Evolutionary conservation across 1,140 invertebrate species (phyloP).

Genomic region (Zelostemma sp.): DNA sequence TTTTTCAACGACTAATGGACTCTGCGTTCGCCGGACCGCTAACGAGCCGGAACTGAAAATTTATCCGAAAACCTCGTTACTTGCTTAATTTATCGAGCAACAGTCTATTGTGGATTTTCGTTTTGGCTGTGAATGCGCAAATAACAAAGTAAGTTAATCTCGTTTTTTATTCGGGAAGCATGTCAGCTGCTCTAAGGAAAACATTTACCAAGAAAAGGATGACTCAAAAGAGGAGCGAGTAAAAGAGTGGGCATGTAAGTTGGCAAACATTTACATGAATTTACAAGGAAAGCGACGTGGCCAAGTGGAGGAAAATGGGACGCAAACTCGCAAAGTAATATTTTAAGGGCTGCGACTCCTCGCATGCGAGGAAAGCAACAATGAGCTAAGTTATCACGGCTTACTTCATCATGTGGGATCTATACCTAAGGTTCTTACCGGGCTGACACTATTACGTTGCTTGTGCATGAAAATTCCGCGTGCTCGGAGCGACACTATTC

Average conservation of each 20-base stretch:
- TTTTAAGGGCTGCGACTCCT: constrained; percentile 15
- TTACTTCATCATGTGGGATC: constrained; percentile 9
- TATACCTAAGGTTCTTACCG: constrained; percentile 4
- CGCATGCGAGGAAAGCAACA: constrained; percentile 1
- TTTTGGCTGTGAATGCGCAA: constrained; percentile 5
- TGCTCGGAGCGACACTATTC: no score
- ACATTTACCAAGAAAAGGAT: constrained; percentile 1
- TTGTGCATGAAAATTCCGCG: no score
- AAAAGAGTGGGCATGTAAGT: constrained; percentile 6
- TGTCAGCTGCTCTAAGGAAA: not conserved
- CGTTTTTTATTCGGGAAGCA: not conserved
- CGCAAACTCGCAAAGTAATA: constrained; percentile 28
- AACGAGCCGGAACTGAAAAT: not conserved
- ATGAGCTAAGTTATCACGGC: constrained; percentile 10
- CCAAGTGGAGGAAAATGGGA: constrained; percentile 3
- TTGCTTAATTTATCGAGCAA: not conserved
- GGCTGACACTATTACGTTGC: not conserved
- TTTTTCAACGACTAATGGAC: no score
- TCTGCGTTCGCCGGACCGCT: constrained; percentile 21
- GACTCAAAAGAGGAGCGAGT: constrained; percentile 1
- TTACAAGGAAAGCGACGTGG: constrained; percentile 8
- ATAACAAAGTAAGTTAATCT: not conserved
- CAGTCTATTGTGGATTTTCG: constrained; percentile 25
- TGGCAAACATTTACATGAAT: constrained; percentile 24
- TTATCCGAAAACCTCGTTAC: not conserved